Evolutionary conservation across 2,797 vertebrate species (phyloP).

Genomic region (Ceryle rudis): DNA sequence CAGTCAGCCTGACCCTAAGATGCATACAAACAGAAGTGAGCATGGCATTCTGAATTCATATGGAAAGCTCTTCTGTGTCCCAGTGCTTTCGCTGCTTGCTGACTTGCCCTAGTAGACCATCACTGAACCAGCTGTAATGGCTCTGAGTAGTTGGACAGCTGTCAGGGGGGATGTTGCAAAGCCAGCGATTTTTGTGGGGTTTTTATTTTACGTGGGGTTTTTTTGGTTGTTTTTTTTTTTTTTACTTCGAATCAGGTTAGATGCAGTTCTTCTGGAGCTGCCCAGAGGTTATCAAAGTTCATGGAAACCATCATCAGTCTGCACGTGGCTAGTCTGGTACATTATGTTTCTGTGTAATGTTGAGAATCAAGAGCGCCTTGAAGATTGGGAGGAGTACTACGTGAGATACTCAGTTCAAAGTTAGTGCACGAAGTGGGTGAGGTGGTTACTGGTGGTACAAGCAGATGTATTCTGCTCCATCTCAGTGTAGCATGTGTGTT

Average conservation of each 20-base stretch:
- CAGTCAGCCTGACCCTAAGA: not conserved
- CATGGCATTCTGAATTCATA: not conserved
- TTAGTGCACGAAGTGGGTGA: not conserved
- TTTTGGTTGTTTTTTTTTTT: not conserved
- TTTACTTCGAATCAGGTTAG: not conserved
- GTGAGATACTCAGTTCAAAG: not conserved
- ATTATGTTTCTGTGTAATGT: not conserved
- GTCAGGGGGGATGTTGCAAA: not conserved
- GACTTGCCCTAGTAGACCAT: not conserved
- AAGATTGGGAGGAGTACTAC: not conserved
- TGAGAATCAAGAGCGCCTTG: not conserved
- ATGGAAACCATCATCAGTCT: not conserved
- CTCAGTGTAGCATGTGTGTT: not conserved
- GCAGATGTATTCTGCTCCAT: not conserved
- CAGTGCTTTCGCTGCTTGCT: not conserved
- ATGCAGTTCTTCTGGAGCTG: not conserved
- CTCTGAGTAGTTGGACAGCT: not conserved
- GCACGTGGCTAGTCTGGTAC: not conserved
- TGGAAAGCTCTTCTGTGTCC: not conserved
- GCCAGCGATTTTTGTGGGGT: not conserved
- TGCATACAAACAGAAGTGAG: not conserved
- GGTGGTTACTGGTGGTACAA: not conserved
- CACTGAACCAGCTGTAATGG: not conserved
- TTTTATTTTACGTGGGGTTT: not conserved
- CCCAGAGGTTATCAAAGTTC: not conserved